Conservation (phyloP, 2,888 invertebrate species). For the Cataglyphis altisquamis region DNA sequence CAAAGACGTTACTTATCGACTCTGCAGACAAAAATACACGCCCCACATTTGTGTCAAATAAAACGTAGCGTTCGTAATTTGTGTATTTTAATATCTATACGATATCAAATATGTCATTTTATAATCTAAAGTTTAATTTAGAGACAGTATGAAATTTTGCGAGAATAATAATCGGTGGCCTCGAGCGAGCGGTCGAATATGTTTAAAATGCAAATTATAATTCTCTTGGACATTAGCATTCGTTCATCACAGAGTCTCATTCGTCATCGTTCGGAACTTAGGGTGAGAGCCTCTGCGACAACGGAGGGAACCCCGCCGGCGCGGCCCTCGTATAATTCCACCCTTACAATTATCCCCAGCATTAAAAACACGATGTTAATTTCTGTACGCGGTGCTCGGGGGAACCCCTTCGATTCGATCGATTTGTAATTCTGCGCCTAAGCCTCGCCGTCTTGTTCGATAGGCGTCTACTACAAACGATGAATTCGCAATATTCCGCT, state of each 20-base stretch:
- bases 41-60: not conserved
- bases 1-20: constrained; percentile 31
- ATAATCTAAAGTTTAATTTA: not conserved
- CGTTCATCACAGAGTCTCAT: constrained; percentile 55
- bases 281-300: constrained; percentile 79
- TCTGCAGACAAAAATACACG: not conserved
- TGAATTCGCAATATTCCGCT: constrained; percentile 65
- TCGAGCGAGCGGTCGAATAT: not conserved
- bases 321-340: constrained; percentile 84
- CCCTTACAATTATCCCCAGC: constrained; percentile 86
- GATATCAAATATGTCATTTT: not conserved
- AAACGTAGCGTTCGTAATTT: not conserved
- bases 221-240: constrained; percentile 42
- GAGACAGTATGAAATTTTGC: not conserved
- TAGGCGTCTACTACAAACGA: constrained; percentile 59
- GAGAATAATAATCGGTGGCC: not conserved
- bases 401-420: constrained; percentile 84
- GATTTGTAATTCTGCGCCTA: constrained; percentile 84
- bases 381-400: constrained; percentile 79
- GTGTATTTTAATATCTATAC: not conserved
- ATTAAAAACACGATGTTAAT: constrained; percentile 86
- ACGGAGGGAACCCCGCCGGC: constrained; percentile 78
- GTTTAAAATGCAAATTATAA: constrained; percentile 46
- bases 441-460: constrained; percentile 78
- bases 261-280: constrained; percentile 57